Evolutionary conservation across 2,888 invertebrate species (phyloP).

Genomic region (Plagodis dolabraria): DNA sequence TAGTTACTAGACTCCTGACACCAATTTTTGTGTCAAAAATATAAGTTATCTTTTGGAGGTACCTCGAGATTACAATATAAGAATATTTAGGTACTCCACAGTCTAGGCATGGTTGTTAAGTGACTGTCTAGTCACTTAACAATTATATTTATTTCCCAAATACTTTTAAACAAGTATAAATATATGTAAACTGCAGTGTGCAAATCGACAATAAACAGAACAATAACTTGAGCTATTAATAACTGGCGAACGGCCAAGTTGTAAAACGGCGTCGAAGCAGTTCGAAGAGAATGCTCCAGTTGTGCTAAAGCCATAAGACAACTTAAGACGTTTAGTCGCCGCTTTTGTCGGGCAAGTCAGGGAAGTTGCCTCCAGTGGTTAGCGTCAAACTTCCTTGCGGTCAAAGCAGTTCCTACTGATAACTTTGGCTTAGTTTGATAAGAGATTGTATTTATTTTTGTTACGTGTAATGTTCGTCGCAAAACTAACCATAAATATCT

Average conservation of each 20-base stretch:
- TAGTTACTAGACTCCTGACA: too few relatives aligned
- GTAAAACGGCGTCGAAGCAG: conserved; percentile 55
- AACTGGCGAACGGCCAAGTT: conserved; percentile 63
- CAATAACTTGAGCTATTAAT: conserved; percentile 55
- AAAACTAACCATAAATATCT: too few relatives aligned
- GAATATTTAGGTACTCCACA: too few relatives aligned
- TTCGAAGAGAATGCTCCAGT: conserved; percentile 49
- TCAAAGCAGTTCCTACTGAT: conserved; percentile 2
- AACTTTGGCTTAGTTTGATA: not conserved
- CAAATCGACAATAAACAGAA: conserved; percentile 48
- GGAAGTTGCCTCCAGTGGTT: conserved; percentile 35
- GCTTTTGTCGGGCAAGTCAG: conserved; percentile 38
- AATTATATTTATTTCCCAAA: too few relatives aligned
- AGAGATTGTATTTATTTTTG: not conserved
- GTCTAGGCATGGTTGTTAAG: too few relatives aligned
- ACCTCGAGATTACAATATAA: too few relatives aligned
- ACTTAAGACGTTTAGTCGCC: conserved; percentile 53
- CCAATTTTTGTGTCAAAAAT: too few relatives aligned
- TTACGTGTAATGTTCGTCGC: not conserved
- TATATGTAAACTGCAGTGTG: conserved; percentile 4
- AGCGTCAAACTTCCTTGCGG: conserved; percentile 35
- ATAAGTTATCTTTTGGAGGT: too few relatives aligned
- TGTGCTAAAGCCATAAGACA: conserved; percentile 60
- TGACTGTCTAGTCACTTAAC: too few relatives aligned
- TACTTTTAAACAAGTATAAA: not conserved